Evolutionary conservation across 2,113 vertebrate genomes (phyloP), one percentile per base, ranked within the genome.

Genomic region (Lophotis ruficrista): DNA sequence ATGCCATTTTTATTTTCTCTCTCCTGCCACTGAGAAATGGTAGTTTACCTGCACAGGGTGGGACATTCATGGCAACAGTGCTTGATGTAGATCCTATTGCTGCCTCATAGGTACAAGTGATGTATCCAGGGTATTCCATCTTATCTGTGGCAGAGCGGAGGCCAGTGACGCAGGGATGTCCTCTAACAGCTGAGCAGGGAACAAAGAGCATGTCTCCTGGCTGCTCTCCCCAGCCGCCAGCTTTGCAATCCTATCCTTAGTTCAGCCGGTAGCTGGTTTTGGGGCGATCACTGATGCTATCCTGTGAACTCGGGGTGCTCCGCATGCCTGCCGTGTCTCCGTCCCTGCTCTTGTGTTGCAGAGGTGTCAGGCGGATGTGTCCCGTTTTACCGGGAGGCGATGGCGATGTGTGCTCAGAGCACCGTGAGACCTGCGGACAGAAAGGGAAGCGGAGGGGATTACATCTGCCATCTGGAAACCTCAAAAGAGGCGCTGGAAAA

Each of bases 271-370:
- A 58, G 11, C 6, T 5, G 27, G 12, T 65, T 91, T 87, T n/a
- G 41, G 50, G 64, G 60, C 1, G 4, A 33, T 56, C 27, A 31
- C 35, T 31, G 28, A 5, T 10, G 35, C 4, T 30, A 1, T 53
- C 14, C 57, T 6, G 2, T 79, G 57, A 80, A 28, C 17, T 23
- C 0, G 0, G 33, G 56, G 51, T 51, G 45, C 31, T 69, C 45
- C 5, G 4, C 56, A 41, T 1, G 1, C 28, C 37, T 7, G 4
- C 7, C 4, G 1, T 15, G 35, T 33, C 64, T 76, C 76, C 1
- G 1, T 68, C 43, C 48, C 45, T 28, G 31, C 57, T 82, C 35
- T 78, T 4, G 0, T n/a, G 4, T 41, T 43, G 53, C 53, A 71
- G 87, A 75, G 45, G 13, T 69, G 56, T 31, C 60, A 23, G 65